phyloP scores from a whole-genome alignment of 2,888 invertebrate species.

The Apodemia zela region DNA sequence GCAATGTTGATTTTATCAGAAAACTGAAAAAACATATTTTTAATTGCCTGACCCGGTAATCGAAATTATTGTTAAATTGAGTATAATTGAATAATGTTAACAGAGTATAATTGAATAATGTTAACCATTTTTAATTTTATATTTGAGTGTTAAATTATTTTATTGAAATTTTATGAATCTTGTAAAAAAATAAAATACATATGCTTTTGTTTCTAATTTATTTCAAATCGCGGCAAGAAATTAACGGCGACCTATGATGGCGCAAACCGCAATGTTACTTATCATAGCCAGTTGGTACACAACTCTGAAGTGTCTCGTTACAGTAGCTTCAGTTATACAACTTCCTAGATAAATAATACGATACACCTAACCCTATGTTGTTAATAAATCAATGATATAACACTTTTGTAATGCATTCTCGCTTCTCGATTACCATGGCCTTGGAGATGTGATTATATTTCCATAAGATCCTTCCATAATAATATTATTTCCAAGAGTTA shows the following conservation, averaged over 20 bases:
- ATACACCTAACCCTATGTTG: background rate
- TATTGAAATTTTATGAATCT: too few species aligned
- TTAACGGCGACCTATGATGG: background rate
- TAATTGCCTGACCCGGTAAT: too few species aligned
- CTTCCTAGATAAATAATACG: constrained; percentile 12
- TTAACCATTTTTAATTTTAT: too few species aligned
- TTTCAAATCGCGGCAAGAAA: background rate
- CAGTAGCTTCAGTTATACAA: constrained; percentile 5
- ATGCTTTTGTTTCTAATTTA: too few species aligned
- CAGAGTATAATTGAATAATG: too few species aligned
- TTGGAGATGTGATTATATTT: background rate
- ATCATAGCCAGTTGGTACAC: constrained; percentile 13
- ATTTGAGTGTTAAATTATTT: too few species aligned
- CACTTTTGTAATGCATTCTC: background rate
- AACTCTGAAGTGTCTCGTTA: background rate
- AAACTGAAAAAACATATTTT: too few species aligned
- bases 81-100: too few species aligned
- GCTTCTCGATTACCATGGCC: constrained; percentile 8
- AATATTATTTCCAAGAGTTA: background rate
- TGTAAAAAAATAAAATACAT: too few species aligned
- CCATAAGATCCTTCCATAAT: background rate
- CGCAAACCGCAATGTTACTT: constrained; percentile 2
- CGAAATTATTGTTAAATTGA: too few species aligned
- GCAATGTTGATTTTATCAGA: too few species aligned
- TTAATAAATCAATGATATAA: constrained; percentile 8